Evolutionary conservation across 2,888 invertebrate species (phyloP).

Genomic region (Petrolisthes cinctipes): DNA sequence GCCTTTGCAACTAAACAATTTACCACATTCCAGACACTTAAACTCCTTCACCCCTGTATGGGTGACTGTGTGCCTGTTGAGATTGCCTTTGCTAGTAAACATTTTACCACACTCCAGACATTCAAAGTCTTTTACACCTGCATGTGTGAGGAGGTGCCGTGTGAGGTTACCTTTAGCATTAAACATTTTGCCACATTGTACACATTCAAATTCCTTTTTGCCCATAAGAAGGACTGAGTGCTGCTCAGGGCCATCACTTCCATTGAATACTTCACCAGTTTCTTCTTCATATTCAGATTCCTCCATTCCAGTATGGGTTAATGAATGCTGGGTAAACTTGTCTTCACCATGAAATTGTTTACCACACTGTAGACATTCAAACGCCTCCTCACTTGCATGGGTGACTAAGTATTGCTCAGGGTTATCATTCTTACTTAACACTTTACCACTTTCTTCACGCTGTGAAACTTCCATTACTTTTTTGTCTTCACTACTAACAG

Average conservation of each 20-base stretch:
- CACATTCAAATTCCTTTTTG: not conserved
- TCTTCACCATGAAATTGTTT: not conserved
- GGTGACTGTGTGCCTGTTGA: conserved; percentile 11
- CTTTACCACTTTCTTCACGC: too few species aligned
- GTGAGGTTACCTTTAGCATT: not conserved
- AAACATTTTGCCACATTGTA: not conserved
- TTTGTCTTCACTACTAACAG: too few species aligned
- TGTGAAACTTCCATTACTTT: too few species aligned
- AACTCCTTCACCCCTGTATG: conserved; percentile 35
- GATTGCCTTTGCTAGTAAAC: conserved; percentile 16
- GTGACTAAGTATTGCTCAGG: too few species aligned
- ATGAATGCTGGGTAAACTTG: not conserved
- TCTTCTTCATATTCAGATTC: not conserved
- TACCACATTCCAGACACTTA: conserved; percentile 39
- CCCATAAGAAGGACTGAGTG: not conserved
- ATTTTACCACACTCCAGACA: conserved; percentile 38
- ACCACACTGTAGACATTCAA: too few species aligned
- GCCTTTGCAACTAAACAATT: conserved; percentile 29
- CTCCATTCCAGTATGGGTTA: not conserved
- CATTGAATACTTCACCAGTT: not conserved
- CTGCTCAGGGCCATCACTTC: not conserved
- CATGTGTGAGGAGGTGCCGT: not conserved
- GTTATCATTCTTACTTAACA: too few species aligned
- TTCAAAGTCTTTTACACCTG: conserved; percentile 10
- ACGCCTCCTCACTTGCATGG: too few species aligned